These are phyloP conservation scores for Drosophila hydei DNA, from an alignment of 1,140 invertebrate species.

Conservation along the genomic window DNA sequence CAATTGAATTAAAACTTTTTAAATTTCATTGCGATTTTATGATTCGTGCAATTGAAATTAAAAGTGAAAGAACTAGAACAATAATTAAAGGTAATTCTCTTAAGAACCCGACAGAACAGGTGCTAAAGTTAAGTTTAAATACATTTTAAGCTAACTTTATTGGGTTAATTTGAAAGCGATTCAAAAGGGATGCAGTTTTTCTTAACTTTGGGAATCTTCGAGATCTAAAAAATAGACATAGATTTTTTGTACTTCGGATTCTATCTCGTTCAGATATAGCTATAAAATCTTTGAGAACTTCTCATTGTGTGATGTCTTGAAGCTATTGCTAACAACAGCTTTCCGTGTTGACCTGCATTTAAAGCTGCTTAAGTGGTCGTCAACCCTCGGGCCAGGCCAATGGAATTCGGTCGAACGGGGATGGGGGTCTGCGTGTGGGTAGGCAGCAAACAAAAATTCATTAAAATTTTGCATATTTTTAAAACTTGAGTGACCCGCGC, in stretches of 20 bases:
- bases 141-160: too few relatives aligned
- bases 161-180: too few relatives aligned
- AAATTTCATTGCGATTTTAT: conserved; percentile 74
- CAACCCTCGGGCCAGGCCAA: conserved; percentile 34
- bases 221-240: too few relatives aligned
- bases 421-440: conserved; percentile 21
- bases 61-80: neutral
- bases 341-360: conserved; percentile 68
- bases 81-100: neutral
- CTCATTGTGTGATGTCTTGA: conserved; percentile 29
- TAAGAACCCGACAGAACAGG: too few relatives aligned
- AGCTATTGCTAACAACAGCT: conserved; percentile 50
- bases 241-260: too few relatives aligned
- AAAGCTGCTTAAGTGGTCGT: conserved; percentile 70
- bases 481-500: conserved; percentile 74
- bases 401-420: conserved; percentile 29
- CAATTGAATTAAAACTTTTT: conserved; percentile 78
- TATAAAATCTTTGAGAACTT: conserved; percentile 6
- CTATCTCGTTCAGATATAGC: neutral
- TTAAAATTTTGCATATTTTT: conserved; percentile 82
- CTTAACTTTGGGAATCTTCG: too few relatives aligned
- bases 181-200: too few relatives aligned
- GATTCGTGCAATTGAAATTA: conserved; percentile 39
- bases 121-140: too few relatives aligned
- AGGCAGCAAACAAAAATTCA: conserved; percentile 73